Conservation (phyloP, 2,797 vertebrate genomes). For the Zenarchopterus dispar region DNA sequence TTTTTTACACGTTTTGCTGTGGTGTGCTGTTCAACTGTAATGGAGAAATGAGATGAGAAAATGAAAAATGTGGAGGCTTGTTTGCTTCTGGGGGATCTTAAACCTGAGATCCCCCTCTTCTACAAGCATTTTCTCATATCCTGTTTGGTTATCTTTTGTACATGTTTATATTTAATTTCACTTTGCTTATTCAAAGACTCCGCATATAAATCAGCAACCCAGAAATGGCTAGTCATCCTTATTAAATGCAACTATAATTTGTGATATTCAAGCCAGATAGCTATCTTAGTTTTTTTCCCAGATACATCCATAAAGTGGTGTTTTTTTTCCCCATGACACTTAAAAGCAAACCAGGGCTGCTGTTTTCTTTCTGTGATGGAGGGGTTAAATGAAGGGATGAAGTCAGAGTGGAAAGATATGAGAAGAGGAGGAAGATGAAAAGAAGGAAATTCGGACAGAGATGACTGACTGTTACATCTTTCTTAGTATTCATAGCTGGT, state of each 20-base stretch:
- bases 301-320: constrained; percentile 37
- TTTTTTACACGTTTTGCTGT: constrained; percentile 17
- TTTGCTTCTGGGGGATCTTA: constrained; percentile 30
- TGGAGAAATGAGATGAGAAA: constrained; percentile 19
- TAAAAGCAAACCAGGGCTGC: constrained; percentile 51
- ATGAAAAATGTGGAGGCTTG: constrained; percentile 15
- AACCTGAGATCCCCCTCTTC: constrained; percentile 6
- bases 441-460: constrained; percentile 68
- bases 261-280: constrained; percentile 4
- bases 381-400: constrained; percentile 51
- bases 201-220: constrained; percentile 12
- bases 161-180: constrained; percentile 30
- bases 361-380: constrained; percentile 42
- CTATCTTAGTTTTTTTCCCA: constrained; percentile 25
- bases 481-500: constrained; percentile 49
- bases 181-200: constrained; percentile 40
- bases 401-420: constrained; percentile 50
- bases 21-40: constrained; percentile 7
- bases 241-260: constrained; percentile 20
- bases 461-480: constrained; percentile 58
- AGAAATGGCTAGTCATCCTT: constrained; percentile 10
- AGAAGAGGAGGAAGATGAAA: constrained; percentile 54
- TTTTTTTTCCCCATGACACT: constrained; percentile 55
- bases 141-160: constrained; percentile 8
- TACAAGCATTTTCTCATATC: neutral